A percentile compares a stretch with the other conserved stretches of the same genome.
phyloP scores from a whole-genome alignment of 2,113 vertebrate species.

The Sorex fumeus region DNA sequence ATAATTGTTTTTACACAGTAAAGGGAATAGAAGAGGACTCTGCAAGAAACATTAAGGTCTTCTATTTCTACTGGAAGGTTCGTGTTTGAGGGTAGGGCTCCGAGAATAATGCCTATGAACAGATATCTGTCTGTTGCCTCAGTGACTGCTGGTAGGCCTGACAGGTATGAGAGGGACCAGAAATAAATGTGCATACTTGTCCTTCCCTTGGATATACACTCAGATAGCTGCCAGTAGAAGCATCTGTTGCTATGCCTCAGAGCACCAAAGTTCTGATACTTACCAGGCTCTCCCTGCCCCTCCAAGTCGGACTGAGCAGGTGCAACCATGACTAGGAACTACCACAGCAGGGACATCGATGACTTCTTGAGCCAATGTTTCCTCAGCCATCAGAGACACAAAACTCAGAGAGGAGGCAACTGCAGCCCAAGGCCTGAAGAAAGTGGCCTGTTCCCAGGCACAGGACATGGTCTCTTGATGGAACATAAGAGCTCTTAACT shows the following conservation, averaged over 20 bases:
- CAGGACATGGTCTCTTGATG: not conserved
- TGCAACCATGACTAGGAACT: not conserved
- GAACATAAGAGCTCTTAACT: not conserved
- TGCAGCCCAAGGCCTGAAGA: not conserved
- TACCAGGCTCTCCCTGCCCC: not conserved
- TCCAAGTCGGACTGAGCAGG: not conserved
- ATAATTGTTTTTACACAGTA: conserved; percentile 53
- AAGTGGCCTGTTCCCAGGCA: not conserved
- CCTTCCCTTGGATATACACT: not conserved
- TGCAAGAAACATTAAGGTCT: conserved; percentile 71
- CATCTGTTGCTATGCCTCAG: not conserved
- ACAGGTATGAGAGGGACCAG: not conserved
- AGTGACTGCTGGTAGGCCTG: not conserved
- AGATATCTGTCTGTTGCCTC: conserved; percentile 24
- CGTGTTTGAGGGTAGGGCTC: conserved; percentile 17
- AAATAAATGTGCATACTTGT: not conserved
- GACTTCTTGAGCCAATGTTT: not conserved
- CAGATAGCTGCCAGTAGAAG: not conserved
- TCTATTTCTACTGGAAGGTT: conserved; percentile 64
- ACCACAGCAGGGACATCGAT: not conserved
- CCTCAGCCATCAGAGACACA: not conserved
- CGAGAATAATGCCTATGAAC: not conserved
- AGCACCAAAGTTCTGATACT: too few species aligned
- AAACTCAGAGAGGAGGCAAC: not conserved
- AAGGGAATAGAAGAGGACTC: conserved; percentile 11